Percentiles rank a stretch among this genome's conserved stretches.
Conservation (phyloP, 2,888 invertebrate species). For the Papilio protenor region DNA sequence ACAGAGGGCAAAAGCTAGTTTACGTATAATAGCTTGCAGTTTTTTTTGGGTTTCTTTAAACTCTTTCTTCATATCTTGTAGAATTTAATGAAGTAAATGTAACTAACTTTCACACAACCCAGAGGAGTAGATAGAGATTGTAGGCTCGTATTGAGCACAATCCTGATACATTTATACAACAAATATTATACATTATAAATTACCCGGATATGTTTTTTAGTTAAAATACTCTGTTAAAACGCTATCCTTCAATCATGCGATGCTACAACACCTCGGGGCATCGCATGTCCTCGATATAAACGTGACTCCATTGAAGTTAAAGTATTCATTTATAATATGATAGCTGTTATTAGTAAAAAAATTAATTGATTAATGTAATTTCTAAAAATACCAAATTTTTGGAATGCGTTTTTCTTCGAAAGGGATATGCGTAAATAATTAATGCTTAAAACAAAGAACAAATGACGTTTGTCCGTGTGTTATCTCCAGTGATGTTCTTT, state of each 20-base stretch:
- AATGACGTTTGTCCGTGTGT: background rate
- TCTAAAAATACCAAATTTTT: too few relatives aligned
- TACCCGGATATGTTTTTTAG: background rate
- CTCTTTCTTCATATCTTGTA: too few relatives aligned
- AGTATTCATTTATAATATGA: background rate
- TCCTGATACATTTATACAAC: background rate
- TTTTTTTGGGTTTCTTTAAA: too few relatives aligned
- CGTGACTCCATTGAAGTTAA: conserved; percentile 6
- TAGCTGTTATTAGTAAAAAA: background rate
- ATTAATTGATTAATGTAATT: background rate
- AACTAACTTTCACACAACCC: background rate
- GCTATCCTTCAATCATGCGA: conserved; percentile 1
- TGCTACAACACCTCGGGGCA: conserved; percentile 12
- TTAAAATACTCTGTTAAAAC: background rate
- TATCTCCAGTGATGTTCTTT: background rate
- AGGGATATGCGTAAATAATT: too few relatives aligned
- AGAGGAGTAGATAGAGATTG: background rate
- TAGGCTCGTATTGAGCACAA: background rate
- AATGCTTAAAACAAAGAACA: background rate
- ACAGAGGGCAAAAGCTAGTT: too few relatives aligned
- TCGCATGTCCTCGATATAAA: conserved; percentile 14
- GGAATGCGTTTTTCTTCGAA: too few relatives aligned
- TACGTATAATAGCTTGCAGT: too few relatives aligned
- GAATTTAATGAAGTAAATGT: too few relatives aligned
- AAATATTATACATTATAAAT: background rate